Conservation (phyloP, 1,140 invertebrate species). For the Triops longicaudatus region DNA sequence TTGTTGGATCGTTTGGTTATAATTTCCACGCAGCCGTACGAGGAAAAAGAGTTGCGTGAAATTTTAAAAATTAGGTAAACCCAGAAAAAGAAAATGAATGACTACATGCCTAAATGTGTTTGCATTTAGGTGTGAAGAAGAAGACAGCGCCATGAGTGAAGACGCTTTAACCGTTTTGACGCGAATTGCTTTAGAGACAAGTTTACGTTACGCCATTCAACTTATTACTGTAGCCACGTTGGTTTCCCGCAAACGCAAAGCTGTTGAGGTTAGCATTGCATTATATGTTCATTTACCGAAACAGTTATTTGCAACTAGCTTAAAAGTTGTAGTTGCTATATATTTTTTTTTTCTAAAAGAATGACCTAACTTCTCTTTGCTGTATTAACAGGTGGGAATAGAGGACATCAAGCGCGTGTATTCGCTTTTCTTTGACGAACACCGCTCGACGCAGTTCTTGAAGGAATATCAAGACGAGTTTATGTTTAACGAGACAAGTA, state of each 20-base stretch:
- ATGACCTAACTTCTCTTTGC: no score
- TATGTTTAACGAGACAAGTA: conserved; percentile 59
- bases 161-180: conserved; percentile 88
- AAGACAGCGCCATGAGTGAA: conserved; percentile 89
- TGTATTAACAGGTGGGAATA: conserved; percentile 69
- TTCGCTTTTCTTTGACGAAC: conserved; percentile 87
- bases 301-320: not conserved
- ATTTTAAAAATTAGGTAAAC: conserved; percentile 77
- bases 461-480: conserved; percentile 94
- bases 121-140: conserved; percentile 72
- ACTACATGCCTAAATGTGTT: not conserved
- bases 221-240: conserved; percentile 91
- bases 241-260: conserved; percentile 72
- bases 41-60: conserved; percentile 79
- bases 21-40: conserved; percentile 80
- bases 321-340: no score
- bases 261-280: conserved; percentile 53
- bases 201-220: conserved; percentile 95
- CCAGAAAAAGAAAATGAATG: not conserved
- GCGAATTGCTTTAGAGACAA: conserved; percentile 84
- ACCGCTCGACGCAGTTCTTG: conserved; percentile 81
- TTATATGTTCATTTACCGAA: not conserved
- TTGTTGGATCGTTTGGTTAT: conserved; percentile 93
- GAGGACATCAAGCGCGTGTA: conserved; percentile 94
- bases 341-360: no score